These are phyloP conservation scores for Nothoprocta pentlandii DNA, from an alignment of 2,113 vertebrate genomes.

Conservation along the genomic window DNA sequence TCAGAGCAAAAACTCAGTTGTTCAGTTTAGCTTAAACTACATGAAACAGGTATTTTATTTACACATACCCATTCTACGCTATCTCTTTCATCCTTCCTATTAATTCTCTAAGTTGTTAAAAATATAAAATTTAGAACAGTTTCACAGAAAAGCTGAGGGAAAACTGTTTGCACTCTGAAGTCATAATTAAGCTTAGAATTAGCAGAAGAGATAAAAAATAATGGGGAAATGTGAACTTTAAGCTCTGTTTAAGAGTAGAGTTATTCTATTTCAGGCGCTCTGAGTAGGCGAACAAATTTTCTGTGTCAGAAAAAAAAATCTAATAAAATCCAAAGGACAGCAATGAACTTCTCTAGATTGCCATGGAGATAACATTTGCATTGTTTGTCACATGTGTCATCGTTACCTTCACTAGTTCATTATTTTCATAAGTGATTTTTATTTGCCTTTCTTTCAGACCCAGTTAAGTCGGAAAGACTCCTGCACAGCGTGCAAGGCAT, in stretches of 20 bases:
- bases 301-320: slow-evolving; percentile 53
- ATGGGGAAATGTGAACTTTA: not conserved
- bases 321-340: slow-evolving; percentile 80
- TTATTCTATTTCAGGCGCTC: slow-evolving; percentile 71
- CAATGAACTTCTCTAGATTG: slow-evolving; percentile 73
- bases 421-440: slow-evolving; percentile 33
- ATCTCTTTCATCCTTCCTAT: not conserved
- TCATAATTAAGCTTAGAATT: not conserved
- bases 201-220: not conserved
- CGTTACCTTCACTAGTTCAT: slow-evolving; percentile 64
- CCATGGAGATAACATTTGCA: slow-evolving; percentile 82
- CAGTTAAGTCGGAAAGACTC: not conserved
- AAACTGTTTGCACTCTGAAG: not conserved
- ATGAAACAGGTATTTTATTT: not conserved
- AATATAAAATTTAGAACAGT: not conserved
- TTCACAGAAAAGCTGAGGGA: not conserved
- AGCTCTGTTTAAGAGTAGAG: slow-evolving; percentile 51
- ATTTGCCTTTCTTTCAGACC: slow-evolving; percentile 20
- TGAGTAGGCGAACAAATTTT: slow-evolving; percentile 79
- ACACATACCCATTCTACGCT: not conserved
- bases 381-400: slow-evolving; percentile 73
- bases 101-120: not conserved
- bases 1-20: not conserved
- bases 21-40: too few relatives aligned
- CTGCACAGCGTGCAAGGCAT: not conserved